Percentiles rank a stretch among this genome's conserved stretches.
phyloP scores from a whole-genome alignment of 2,113 vertebrate genomes.

The Neomonachus schauinslandi region DNA sequence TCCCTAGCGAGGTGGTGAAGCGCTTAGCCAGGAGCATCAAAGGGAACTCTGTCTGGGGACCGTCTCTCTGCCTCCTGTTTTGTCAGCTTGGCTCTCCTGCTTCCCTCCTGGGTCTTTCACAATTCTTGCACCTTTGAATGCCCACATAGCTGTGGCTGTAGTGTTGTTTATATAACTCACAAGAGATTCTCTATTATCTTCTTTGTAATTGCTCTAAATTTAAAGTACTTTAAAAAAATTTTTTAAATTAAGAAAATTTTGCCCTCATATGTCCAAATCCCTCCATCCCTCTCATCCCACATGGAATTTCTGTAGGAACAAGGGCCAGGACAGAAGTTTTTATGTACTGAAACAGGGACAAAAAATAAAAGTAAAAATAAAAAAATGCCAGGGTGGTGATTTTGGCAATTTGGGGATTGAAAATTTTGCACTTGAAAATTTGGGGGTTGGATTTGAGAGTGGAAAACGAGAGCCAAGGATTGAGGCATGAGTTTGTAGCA shows the following conservation, averaged over 20 bases:
- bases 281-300: neutral
- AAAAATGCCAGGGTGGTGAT: neutral
- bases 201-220: neutral
- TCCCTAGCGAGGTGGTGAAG: neutral
- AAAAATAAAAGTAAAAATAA: neutral
- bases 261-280: neutral
- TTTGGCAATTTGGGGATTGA: neutral
- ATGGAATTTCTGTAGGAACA: neutral
- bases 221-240: neutral
- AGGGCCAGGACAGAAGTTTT: neutral
- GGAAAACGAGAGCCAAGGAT: neutral
- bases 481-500: neutral
- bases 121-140: neutral
- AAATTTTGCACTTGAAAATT: neutral
- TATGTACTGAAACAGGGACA: neutral
- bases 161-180: neutral
- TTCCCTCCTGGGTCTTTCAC: neutral
- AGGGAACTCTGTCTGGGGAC: neutral
- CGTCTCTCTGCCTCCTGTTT: neutral
- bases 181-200: neutral
- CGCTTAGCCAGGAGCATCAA: neutral
- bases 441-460: neutral
- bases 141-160: neutral
- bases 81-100: neutral
- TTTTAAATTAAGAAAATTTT: neutral